Percentiles rank a stretch among this genome's conserved stretches.
phyloP scores from a whole-genome alignment of 2,113 vertebrate genomes.

The Leucosticte australis region DNA sequence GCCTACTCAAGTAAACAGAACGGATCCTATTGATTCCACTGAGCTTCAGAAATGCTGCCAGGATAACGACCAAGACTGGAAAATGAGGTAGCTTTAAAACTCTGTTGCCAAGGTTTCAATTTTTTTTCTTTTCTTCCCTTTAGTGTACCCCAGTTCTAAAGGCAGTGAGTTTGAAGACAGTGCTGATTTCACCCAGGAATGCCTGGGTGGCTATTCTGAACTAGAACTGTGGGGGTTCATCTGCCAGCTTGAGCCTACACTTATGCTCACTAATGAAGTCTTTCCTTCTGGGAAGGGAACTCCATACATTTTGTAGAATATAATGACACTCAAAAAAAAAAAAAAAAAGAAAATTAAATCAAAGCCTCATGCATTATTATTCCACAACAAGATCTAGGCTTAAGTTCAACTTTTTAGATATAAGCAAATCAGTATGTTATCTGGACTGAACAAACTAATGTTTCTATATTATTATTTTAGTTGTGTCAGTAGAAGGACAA shows the following conservation, averaged over 20 bases:
- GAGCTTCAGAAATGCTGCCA: not conserved
- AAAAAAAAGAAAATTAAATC: not conserved
- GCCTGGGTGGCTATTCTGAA: not conserved
- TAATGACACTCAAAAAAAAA: not conserved
- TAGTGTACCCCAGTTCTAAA: not conserved
- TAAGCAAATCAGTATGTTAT: not conserved
- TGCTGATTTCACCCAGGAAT: not conserved
- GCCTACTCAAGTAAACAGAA: conserved; percentile 22
- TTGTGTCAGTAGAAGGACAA: not conserved
- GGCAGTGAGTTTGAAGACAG: not conserved
- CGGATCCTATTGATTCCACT: not conserved
- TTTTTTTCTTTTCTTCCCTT: not conserved
- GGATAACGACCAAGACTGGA: not conserved
- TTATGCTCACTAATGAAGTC: not conserved
- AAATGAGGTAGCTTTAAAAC: not conserved
- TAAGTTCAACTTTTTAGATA: not conserved
- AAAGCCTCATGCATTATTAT: not conserved
- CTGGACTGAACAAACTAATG: not conserved
- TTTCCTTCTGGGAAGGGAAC: not conserved
- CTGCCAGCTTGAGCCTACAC: not conserved
- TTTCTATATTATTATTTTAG: not conserved
- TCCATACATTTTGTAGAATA: not conserved
- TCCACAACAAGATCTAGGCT: not conserved
- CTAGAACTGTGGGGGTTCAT: not conserved
- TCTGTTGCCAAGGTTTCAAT: not conserved